Evolutionary conservation across 2,888 invertebrate species (phyloP), one percentile per base, ranked within the genome.

Genomic region (Sycophila texana): DNA sequence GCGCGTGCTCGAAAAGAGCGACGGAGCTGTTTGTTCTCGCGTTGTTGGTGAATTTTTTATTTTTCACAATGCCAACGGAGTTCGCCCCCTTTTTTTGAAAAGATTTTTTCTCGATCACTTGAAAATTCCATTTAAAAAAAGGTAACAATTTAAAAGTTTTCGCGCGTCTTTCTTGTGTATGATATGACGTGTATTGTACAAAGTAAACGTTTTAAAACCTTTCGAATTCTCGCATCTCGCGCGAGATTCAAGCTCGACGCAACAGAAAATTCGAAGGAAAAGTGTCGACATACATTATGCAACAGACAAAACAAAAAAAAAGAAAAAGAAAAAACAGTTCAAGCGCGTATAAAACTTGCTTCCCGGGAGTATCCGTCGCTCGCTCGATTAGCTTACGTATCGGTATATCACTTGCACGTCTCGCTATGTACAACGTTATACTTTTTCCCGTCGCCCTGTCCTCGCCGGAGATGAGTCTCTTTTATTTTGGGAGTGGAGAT

Each of bases 391-490:
- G 73, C 65, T 74, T 80, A 70, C 74, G 68, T 76, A 80, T 76
- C 67, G 67, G 68, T 80, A 73, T 76, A 77, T 80, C 68, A 73
- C 76, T 76, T 76, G 60, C 63, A 74, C 73, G 68, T 68, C 67
- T 77, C 73, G 75, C 72, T 77, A 82, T 80, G 67, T 82, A 82
- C 80, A 82, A 75, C 75, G 18, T 30, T 47, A 47, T 70, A n/a
- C n/a, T 68, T 55, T 30, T 14, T 30, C 49, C n/a, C 70, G 14
- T 55, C 22, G 14, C 22, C 2, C 13, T 57, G 30, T 51, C 18
- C 13, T 66, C 20, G n/a, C 26, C 20, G 5, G 16, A 20, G 55
- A 39, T 39, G 39, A 39, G 39, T 39, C 10, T 39, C 39, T 39
- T 39, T 26, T 26, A 26, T 26, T 14, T 60, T 58, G 13, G 20